Percentiles rank a stretch among this genome's conserved stretches.
These are phyloP conservation scores for Hydrophis major DNA, from an alignment of 2,797 vertebrate genomes.

Conservation along the genomic window DNA sequence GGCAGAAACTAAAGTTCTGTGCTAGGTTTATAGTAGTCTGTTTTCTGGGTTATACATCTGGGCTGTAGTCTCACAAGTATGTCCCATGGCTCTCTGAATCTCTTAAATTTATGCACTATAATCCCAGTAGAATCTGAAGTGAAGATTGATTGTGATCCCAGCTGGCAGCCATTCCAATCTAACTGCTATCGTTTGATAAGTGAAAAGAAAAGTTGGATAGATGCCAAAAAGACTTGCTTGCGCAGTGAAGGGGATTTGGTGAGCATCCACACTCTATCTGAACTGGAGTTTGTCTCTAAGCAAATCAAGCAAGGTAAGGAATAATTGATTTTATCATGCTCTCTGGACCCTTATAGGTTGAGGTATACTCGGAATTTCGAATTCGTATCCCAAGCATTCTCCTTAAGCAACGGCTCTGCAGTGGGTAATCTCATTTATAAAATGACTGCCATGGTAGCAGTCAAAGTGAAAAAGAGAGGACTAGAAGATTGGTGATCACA, in stretches of 20 bases:
- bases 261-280: conserved; percentile 91
- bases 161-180: conserved; percentile 92
- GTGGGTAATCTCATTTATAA: neutral
- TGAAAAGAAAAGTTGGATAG: conserved; percentile 86
- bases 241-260: conserved; percentile 86
- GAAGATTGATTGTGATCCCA: conserved; percentile 86
- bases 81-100: neutral
- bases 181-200: conserved; percentile 89
- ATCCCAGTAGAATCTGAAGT: conserved; percentile 77
- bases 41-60: neutral
- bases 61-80: too few relatives aligned
- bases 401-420: neutral
- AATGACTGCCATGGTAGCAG: neutral
- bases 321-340: neutral
- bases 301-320: conserved; percentile 87
- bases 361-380: neutral
- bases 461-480: neutral
- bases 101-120: neutral
- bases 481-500: neutral
- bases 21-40: too few relatives aligned
- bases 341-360: neutral
- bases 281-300: conserved; percentile 88
- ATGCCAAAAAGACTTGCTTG: conserved; percentile 86
- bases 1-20: neutral
- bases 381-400: neutral